phyloP scores from a whole-genome alignment of 2,113 vertebrate species.

The Myiagra hebetior region DNA sequence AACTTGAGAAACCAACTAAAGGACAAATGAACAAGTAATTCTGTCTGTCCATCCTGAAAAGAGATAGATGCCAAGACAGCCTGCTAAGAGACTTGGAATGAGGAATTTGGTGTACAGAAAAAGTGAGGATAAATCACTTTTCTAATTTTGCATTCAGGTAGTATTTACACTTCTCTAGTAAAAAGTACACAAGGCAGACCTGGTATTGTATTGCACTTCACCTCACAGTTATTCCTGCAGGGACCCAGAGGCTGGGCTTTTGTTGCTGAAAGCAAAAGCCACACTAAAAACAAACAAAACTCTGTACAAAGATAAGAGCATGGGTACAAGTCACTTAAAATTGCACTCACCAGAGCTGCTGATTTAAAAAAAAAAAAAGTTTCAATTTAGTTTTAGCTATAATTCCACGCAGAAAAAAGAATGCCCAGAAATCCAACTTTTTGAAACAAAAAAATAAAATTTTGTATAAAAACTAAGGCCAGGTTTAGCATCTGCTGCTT shows the following conservation, averaged over 20 bases:
- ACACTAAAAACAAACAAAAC: neutral
- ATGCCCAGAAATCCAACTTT: neutral
- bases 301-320: neutral
- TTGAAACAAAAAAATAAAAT: neutral
- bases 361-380: neutral
- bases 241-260: neutral
- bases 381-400: neutral
- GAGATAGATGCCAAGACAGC: neutral
- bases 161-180: neutral
- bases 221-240: neutral
- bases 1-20: neutral
- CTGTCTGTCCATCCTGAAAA: neutral
- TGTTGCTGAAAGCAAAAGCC: neutral
- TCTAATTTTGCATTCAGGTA: neutral
- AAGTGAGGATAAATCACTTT: neutral
- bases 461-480: neutral
- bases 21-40: neutral
- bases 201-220: neutral
- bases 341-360: neutral
- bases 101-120: neutral
- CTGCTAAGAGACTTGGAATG: neutral
- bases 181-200: neutral
- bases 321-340: neutral
- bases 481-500: neutral
- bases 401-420: neutral